A percentile compares a stretch with the other conserved stretches of the same genome.
These are phyloP conservation scores for Spilosoma lubricipeda DNA, from an alignment of 2,888 invertebrate genomes.

Conservation along the genomic window DNA sequence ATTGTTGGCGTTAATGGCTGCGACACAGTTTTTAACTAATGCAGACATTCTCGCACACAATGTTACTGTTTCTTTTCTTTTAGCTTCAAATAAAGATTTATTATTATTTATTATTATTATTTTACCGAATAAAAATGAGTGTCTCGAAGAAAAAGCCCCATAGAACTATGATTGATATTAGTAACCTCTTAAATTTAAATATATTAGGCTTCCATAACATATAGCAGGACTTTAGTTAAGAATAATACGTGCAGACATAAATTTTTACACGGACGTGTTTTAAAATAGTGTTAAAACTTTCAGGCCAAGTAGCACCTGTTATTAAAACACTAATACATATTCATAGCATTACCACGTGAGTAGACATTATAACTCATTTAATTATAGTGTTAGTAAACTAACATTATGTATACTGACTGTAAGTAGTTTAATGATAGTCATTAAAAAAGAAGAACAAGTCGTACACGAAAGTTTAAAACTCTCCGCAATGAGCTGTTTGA, in stretches of 20 bases:
- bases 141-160: neutral
- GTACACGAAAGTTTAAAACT: neutral
- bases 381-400: conserved; percentile 7
- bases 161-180: neutral
- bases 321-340: conserved; percentile 23
- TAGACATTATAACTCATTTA: neutral
- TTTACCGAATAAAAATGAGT: neutral
- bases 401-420: neutral
- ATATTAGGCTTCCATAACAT: neutral
- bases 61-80: too few relatives aligned
- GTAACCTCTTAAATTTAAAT: neutral
- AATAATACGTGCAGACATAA: too few relatives aligned
- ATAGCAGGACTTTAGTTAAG: neutral
- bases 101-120: too few relatives aligned
- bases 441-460: neutral
- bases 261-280: too few relatives aligned
- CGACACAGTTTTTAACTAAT: too few relatives aligned
- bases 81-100: too few relatives aligned
- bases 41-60: too few relatives aligned
- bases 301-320: neutral
- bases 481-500: neutral
- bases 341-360: conserved; percentile 18
- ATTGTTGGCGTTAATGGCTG: too few relatives aligned
- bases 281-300: too few relatives aligned
- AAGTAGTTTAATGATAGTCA: neutral